A percentile compares a stretch with the other conserved stretches of the same genome.
These are phyloP conservation scores for Oncorhynchus kisutch DNA, from an alignment of 2,113 vertebrate genomes.

Conservation along the genomic window DNA sequence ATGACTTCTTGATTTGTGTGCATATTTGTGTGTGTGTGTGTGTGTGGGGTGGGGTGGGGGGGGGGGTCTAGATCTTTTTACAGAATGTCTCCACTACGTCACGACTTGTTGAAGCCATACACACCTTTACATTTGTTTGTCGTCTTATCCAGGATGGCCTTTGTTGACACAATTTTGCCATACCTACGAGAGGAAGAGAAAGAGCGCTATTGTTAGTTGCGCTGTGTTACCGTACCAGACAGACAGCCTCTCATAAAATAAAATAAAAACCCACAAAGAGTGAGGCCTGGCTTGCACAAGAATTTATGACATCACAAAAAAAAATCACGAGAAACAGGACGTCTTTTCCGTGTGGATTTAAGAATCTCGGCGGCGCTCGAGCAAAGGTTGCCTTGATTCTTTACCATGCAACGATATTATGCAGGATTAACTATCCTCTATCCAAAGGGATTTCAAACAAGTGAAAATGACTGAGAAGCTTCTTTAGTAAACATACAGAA, in stretches of 20 bases:
- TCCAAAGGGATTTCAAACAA: neutral
- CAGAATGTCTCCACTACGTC: neutral
- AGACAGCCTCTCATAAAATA: slow-evolving; percentile 58
- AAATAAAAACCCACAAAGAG: slow-evolving; percentile 31
- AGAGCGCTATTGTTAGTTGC: slow-evolving; percentile 48
- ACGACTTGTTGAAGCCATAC: slow-evolving; percentile 47
- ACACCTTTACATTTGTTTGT: slow-evolving; percentile 99
- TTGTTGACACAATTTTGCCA: slow-evolving; percentile 98
- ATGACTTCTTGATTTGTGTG: neutral
- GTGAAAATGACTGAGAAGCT: neutral
- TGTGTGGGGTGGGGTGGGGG: too few species aligned
- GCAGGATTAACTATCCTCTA: neutral
- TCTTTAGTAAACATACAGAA: too few species aligned
- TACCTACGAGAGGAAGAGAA: slow-evolving; percentile 77
- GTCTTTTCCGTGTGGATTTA: slow-evolving; percentile 60
- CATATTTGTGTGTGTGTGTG: neutral
- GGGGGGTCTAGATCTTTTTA: neutral
- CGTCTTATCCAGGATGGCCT: slow-evolving; percentile 98
- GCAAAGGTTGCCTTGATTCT: slow-evolving; percentile 36
- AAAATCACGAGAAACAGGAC: slow-evolving; percentile 70
- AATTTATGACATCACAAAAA: slow-evolving; percentile 67
- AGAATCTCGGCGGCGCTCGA: slow-evolving; percentile 54
- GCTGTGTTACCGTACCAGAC: slow-evolving; percentile 52
- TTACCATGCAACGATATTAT: slow-evolving; percentile 11
- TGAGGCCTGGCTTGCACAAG: slow-evolving; percentile 56